phyloP scores from a whole-genome alignment of 2,797 vertebrate genomes.

The Bryconaethiops microstoma region DNA sequence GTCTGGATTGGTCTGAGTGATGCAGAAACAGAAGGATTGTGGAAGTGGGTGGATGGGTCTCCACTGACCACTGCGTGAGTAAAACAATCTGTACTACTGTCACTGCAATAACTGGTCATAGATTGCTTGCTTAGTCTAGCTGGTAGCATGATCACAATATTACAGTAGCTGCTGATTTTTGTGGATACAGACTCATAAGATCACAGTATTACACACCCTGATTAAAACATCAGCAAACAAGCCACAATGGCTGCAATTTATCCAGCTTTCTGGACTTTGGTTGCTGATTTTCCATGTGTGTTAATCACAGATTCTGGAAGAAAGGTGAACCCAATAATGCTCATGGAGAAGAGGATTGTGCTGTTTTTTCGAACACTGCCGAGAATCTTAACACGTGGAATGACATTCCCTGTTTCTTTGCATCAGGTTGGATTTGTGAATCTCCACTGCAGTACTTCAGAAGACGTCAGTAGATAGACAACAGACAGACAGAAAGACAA shows the following conservation, averaged over 20 bases:
- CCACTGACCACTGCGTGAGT: not conserved
- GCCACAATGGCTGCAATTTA: not conserved
- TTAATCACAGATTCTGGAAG: not conserved
- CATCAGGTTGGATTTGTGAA: not conserved
- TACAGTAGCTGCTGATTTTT: no score
- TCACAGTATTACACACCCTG: no score
- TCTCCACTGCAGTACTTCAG: no score
- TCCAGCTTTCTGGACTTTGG: not conserved
- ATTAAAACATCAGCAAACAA: fast-evolving
- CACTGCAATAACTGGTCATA: not conserved
- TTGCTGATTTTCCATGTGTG: not conserved
- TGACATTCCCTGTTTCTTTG: not conserved
- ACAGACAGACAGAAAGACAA: no score
- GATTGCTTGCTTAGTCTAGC: not conserved
- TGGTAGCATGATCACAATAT: not conserved
- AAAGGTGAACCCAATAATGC: not conserved
- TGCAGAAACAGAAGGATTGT: not conserved
- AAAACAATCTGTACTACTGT: not conserved
- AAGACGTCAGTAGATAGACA: no score
- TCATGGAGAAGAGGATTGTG: not conserved
- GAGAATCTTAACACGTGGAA: not conserved
- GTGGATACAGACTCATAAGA: no score
- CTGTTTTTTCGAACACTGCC: not conserved
- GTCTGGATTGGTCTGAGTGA: conserved; percentile 41
- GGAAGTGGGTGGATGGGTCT: conserved; percentile 41